Evolutionary conservation across 2,888 invertebrate species (phyloP).

Genomic region (Orthosia gracilis): DNA sequence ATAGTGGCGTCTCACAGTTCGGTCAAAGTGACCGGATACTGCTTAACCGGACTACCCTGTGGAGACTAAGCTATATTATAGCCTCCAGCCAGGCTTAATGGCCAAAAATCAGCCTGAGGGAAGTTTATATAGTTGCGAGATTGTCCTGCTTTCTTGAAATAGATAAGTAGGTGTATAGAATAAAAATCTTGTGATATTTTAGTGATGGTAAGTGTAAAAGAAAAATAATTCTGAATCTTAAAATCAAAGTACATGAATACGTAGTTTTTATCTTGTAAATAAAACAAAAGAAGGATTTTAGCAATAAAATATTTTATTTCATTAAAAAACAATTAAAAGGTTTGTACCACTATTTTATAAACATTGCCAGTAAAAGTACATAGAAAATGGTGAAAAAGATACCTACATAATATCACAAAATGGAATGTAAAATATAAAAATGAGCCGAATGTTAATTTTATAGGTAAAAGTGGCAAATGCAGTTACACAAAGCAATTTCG

Average conservation of each 20-base stretch:
- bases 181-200: background rate
- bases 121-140: background rate
- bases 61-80: no score
- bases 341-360: conserved; percentile 80
- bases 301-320: conserved; percentile 89
- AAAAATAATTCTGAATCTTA: background rate
- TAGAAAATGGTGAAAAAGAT: conserved; percentile 58
- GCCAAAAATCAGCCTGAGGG: background rate
- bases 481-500: conserved; percentile 52
- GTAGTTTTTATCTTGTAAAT: conserved; percentile 21
- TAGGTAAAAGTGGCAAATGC: conserved; percentile 56
- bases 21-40: no score
- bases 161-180: no score
- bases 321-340: conserved; percentile 84
- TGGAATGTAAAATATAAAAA: conserved; percentile 73
- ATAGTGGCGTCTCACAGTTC: no score
- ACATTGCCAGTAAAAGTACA: conserved; percentile 67
- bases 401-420: conserved; percentile 61
- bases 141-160: background rate
- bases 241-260: background rate
- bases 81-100: no score
- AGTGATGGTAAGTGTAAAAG: background rate
- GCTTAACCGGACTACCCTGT: no score
- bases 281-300: conserved; percentile 69
- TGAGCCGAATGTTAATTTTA: conserved; percentile 58